Percentiles rank a stretch among this genome's conserved stretches.
Evolutionary conservation across 2,113 vertebrate species (phyloP).

Genomic region (Leptobrachium ailaonicum): DNA sequence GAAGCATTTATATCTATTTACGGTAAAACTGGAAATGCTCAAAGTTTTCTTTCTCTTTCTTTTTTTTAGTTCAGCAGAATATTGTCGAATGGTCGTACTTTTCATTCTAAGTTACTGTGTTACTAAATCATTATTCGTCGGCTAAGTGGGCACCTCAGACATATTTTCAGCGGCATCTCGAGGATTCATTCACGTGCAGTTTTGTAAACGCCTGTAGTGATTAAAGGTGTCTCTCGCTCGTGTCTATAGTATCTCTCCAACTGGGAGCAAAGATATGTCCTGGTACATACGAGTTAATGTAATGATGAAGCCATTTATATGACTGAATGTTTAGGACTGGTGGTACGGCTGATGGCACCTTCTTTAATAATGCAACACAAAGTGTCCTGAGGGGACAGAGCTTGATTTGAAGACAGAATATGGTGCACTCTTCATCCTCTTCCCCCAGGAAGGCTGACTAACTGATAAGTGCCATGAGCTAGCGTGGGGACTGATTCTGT

Average conservation of each 20-base stretch:
- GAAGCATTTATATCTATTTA: no score
- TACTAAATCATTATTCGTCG: no score
- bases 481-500: conserved; percentile 77
- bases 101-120: no score
- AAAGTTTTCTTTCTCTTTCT: no score
- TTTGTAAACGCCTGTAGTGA: background rate
- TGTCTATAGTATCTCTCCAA: background rate
- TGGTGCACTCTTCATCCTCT: conserved; percentile 77
- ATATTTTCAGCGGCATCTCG: background rate
- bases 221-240: background rate
- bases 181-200: background rate
- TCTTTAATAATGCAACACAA: conserved; percentile 76
- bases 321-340: conserved; percentile 76
- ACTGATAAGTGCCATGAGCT: conserved; percentile 84
- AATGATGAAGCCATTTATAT: conserved; percentile 65
- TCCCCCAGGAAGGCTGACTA: conserved; percentile 75
- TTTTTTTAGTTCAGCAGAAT: no score
- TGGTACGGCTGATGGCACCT: conserved; percentile 71
- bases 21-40: no score
- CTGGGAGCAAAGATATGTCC: conserved; percentile 40
- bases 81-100: no score
- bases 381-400: conserved; percentile 73
- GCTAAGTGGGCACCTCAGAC: no score
- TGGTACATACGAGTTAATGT: conserved; percentile 65
- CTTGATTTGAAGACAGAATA: conserved; percentile 77